These are phyloP conservation scores for Chesias legatella DNA, from an alignment of 2,888 invertebrate genomes.

Conservation along the genomic window DNA sequence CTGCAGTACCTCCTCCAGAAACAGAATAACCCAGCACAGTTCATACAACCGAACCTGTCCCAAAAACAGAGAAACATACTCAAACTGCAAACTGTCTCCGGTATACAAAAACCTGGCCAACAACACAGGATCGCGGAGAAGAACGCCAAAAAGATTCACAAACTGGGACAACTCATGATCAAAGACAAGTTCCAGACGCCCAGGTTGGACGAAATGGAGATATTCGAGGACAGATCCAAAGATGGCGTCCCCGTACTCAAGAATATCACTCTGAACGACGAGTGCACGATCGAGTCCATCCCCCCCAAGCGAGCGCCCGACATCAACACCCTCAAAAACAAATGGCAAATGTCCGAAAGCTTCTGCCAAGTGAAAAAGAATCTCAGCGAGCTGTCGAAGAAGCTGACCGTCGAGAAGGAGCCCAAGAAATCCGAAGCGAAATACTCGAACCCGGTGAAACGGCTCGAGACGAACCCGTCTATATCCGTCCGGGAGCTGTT, in stretches of 20 bases:
- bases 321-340: slow-evolving; percentile 72
- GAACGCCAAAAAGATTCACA: slow-evolving; percentile 68
- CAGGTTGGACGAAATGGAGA: slow-evolving; percentile 40
- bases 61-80: slow-evolving; percentile 62
- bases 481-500: slow-evolving; percentile 90
- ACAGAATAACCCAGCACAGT: slow-evolving; percentile 74
- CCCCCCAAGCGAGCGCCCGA: slow-evolving; percentile 71
- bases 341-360: slow-evolving; percentile 76
- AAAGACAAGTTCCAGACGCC: slow-evolving; percentile 44
- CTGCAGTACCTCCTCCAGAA: slow-evolving; percentile 70
- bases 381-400: slow-evolving; percentile 70
- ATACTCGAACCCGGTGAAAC: slow-evolving; percentile 82
- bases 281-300: slow-evolving; percentile 80
- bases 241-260: slow-evolving; percentile 51
- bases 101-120: slow-evolving; percentile 59
- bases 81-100: slow-evolving; percentile 54
- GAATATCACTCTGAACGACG: slow-evolving; percentile 78
- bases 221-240: slow-evolving; percentile 48
- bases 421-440: slow-evolving; percentile 66
- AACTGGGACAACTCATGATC: slow-evolving; percentile 62
- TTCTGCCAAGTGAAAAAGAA: slow-evolving; percentile 76
- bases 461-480: slow-evolving; percentile 89
- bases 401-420: slow-evolving; percentile 57
- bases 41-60: slow-evolving; percentile 58
- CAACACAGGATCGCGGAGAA: slow-evolving; percentile 67